Evolutionary conservation across 2,888 invertebrate genomes (phyloP).

Genomic region (Campoletis raptor): DNA sequence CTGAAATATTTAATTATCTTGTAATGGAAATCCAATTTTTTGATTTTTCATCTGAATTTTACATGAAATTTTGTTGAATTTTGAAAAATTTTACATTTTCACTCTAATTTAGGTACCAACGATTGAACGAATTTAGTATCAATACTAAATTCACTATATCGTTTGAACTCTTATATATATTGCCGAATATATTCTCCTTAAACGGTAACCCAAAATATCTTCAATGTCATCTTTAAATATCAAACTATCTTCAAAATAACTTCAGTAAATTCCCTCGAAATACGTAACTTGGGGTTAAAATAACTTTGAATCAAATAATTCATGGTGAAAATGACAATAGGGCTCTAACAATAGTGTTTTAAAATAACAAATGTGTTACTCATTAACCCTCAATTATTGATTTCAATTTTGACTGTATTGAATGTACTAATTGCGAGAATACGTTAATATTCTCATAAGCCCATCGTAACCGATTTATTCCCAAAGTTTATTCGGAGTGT

Average conservation of each 20-base stretch:
- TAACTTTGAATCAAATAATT: background rate
- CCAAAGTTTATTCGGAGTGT: background rate
- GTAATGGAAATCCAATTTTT: background rate
- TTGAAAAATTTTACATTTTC: background rate
- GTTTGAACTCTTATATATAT: background rate
- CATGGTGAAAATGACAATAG: background rate
- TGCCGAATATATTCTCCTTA: background rate
- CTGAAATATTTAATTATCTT: slow-evolving; percentile 13
- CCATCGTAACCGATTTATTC: background rate
- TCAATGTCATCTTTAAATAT: too few species aligned
- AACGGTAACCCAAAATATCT: background rate
- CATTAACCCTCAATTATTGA: background rate
- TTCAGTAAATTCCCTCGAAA: too few species aligned
- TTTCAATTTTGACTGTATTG: background rate
- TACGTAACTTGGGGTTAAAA: too few species aligned
- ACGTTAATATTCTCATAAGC: background rate
- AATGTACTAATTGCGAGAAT: background rate
- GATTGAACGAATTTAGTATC: background rate
- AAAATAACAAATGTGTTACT: background rate
- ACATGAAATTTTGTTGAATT: background rate
- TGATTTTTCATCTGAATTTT: background rate
- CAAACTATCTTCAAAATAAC: background rate
- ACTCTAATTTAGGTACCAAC: background rate
- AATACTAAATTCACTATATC: background rate
- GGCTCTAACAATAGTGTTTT: background rate